Percentiles rank a stretch among this genome's conserved stretches.
Evolutionary conservation across 2,113 vertebrate genomes (phyloP).

Genomic region (Phaethornis superciliosus): DNA sequence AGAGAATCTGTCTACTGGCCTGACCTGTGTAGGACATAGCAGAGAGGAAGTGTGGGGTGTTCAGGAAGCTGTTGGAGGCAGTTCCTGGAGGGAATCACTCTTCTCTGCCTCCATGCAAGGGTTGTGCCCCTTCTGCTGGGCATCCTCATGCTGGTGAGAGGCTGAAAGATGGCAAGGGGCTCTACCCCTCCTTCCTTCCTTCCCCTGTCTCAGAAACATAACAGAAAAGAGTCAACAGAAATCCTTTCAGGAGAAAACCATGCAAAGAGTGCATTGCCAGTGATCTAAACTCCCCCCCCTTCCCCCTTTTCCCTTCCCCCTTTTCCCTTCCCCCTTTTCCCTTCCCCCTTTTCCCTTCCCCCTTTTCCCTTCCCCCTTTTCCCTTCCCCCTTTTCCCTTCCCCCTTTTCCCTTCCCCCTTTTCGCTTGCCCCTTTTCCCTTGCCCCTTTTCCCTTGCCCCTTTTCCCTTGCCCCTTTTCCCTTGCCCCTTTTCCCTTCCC

Average conservation of each 20-base stretch:
- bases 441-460: too few species aligned
- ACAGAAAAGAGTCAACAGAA: background rate
- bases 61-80: background rate
- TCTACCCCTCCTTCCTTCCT: conserved; percentile 16
- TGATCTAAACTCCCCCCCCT: background rate
- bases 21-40: background rate
- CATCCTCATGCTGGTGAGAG: background rate
- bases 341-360: too few species aligned
- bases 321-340: too few species aligned
- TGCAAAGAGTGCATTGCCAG: background rate
- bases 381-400: too few species aligned
- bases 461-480: too few species aligned
- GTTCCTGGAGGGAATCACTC: background rate
- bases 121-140: background rate
- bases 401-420: too few species aligned
- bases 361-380: too few species aligned
- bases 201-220: background rate
- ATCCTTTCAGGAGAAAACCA: background rate
- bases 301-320: too few species aligned
- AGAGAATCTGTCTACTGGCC: background rate
- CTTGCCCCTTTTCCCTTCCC: too few species aligned
- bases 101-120: background rate
- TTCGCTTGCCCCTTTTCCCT: too few species aligned
- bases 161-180: background rate
- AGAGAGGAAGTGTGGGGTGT: background rate